Evolutionary conservation across 2,797 vertebrate species (phyloP).

Genomic region (Salmo trutta): DNA sequence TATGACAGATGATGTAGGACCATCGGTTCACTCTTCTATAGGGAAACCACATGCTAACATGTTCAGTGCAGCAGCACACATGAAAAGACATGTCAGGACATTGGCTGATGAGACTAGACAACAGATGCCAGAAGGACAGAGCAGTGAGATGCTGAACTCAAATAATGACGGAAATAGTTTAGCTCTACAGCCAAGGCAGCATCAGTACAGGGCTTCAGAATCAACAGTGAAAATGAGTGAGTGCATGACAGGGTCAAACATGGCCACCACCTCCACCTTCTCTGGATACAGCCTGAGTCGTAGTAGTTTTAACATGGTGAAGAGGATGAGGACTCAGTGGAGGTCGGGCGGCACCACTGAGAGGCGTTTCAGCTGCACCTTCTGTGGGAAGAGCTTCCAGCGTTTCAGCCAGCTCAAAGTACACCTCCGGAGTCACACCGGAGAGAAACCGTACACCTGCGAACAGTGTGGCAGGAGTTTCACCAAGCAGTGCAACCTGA

Average conservation of each 20-base stretch:
- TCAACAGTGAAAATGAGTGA: not conserved
- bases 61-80: not conserved
- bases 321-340: conserved; percentile 35
- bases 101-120: conserved; percentile 36
- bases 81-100: conserved; percentile 13
- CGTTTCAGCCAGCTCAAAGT: conserved; percentile 72
- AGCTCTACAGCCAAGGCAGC: too few species aligned
- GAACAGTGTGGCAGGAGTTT: conserved; percentile 38
- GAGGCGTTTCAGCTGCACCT: conserved; percentile 69
- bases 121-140: not conserved
- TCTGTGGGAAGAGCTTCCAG: conserved; percentile 66
- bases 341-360: conserved; percentile 50
- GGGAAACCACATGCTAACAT: conserved; percentile 23
- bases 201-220: too few species aligned
- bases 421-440: conserved; percentile 52
- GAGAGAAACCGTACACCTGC: too few species aligned
- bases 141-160: too few species aligned
- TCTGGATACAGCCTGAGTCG: too few species aligned
- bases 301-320: too few species aligned
- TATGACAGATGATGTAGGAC: conserved; percentile 2
- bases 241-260: not conserved
- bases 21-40: not conserved
- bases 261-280: too few species aligned
- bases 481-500: conserved; percentile 74
- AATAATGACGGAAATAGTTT: too few species aligned